Evolutionary conservation across 2,113 vertebrate genomes (phyloP).

Genomic region (Chrysochloris asiatica): DNA sequence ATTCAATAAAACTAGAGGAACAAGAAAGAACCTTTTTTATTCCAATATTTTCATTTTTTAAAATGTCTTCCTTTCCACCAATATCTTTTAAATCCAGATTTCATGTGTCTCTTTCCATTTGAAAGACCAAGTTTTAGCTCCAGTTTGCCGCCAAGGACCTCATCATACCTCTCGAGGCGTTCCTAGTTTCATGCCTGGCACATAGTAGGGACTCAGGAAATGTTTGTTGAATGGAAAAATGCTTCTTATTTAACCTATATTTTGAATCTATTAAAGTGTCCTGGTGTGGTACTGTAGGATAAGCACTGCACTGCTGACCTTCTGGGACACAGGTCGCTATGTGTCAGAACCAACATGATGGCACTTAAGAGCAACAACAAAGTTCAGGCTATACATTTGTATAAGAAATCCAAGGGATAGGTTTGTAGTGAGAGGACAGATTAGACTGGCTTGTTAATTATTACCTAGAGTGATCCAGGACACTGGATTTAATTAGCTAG

Average conservation of each 20-base stretch:
- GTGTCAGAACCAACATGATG: too few species aligned
- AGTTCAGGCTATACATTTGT: neutral
- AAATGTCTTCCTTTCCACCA: neutral
- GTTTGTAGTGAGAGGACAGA: neutral
- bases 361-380: too few species aligned
- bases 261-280: neutral
- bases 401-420: neutral
- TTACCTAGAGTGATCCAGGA: constrained; percentile 48
- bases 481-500: constrained; percentile 6
- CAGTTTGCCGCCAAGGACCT: neutral
- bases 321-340: too few species aligned
- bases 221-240: neutral
- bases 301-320: neutral
- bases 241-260: neutral
- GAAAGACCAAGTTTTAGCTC: neutral
- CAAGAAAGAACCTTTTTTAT: neutral
- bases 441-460: constrained; percentile 48
- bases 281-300: neutral
- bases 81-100: neutral
- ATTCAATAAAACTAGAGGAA: neutral
- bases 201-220: neutral
- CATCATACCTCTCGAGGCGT: neutral
- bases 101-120: neutral
- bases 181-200: neutral
- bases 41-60: neutral